Conservation (phyloP, 2,888 invertebrate genomes). For the Diarsia dahlii region DNA sequence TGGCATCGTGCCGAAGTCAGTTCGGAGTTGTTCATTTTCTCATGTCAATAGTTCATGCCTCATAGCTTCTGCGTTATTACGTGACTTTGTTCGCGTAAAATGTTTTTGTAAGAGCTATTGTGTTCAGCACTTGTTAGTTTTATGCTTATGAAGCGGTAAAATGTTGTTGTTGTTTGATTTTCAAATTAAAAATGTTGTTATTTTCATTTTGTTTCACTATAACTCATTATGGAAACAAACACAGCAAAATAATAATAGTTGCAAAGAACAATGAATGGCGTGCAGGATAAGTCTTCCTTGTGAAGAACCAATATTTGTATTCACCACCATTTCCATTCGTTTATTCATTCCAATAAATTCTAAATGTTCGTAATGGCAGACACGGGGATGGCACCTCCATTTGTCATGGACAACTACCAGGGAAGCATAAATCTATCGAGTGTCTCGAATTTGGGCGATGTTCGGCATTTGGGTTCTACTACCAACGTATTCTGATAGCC, state of each 20-base stretch:
- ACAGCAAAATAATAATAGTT: not conserved
- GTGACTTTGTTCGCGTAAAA: constrained; percentile 66
- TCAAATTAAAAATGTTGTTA: not conserved
- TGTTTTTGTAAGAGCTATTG: constrained; percentile 56
- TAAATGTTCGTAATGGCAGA: constrained; percentile 46
- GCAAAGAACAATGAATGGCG: not conserved
- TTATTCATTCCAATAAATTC: constrained; percentile 52
- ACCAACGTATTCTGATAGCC: constrained; percentile 44
- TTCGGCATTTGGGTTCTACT: constrained; percentile 43
- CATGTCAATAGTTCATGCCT: constrained; percentile 75
- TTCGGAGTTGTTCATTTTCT: constrained; percentile 69
- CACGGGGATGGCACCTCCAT: constrained; percentile 51
- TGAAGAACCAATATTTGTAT: constrained; percentile 29
- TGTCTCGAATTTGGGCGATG: constrained; percentile 47
- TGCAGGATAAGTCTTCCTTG: not conserved
- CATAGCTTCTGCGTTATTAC: constrained; percentile 71
- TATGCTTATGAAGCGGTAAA: constrained; percentile 56
- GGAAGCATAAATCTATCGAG: constrained; percentile 57
- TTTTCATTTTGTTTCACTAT: not conserved
- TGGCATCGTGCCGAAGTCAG: constrained; percentile 73
- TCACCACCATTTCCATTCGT: constrained; percentile 26
- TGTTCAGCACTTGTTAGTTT: constrained; percentile 61
- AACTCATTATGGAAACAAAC: not conserved
- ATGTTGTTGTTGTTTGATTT: constrained; percentile 17
- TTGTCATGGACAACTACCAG: constrained; percentile 57